Evolutionary conservation across 2,888 invertebrate species (phyloP), one percentile per base, ranked within the genome.

Genomic region (Microdon myrmicae): DNA sequence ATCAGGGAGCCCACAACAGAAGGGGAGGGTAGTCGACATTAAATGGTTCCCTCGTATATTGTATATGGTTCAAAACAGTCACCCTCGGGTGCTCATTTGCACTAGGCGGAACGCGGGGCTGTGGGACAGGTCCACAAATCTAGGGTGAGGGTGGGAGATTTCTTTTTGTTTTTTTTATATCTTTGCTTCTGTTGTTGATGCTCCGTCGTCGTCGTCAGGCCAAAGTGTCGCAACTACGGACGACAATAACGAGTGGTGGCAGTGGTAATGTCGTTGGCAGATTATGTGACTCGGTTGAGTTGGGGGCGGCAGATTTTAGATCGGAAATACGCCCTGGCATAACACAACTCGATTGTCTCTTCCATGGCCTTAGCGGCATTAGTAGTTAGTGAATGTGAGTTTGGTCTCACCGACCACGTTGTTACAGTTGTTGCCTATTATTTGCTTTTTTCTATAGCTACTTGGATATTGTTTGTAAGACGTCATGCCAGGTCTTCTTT

Each of bases 301-400:
- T 54, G 26, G 41, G 47, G 53, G 31, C 20, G 55, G 45, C 53
- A 58, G 56, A 58, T 61, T 67, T 54, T 45, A 41, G 61, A 54
- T 60, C 58, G 68, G 53, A 61, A 68, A 68, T 68, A 67, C 68
- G 58, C 54, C 58, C 47, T 61, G 60, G 67, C 67, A 68, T 68
- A 67, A 58, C 68, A 68, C 68, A 68, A 61, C 68, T 68, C 67
- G 55, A 64, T 68, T 58, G 53, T 64, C 56, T 58, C 64, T 56
- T 64, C 64, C 58, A 58, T 53, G 64, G 47, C 64, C 51, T 45
- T 51, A 9, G 64, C 49, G 58, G 64, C 58, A 64, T n/a, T n/a
- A 64, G 64, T 64, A 64, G 64, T 51, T 64, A 64, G 51, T 47
- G 64, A 58, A 64, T 64, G 51, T 58, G 64, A 51, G 54, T 37